These are phyloP conservation scores for Elachura formosa DNA, from an alignment of 2,113 vertebrate species.

Conservation along the genomic window DNA sequence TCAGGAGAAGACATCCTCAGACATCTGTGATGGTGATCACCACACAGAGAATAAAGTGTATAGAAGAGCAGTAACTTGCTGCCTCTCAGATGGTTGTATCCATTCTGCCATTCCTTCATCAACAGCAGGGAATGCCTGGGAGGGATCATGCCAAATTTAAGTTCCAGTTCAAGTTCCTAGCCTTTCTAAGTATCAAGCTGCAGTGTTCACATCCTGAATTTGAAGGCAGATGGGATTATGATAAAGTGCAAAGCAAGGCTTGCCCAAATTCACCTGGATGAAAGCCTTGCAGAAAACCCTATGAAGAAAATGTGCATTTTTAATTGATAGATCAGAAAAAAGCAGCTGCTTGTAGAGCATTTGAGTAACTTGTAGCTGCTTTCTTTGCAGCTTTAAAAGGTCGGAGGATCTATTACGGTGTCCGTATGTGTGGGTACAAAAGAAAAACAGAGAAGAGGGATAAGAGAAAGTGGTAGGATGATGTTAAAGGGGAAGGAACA, in stretches of 20 bases:
- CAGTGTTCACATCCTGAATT: not conserved
- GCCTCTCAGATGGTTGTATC: not conserved
- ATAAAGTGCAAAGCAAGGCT: not conserved
- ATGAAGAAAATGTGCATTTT: not conserved
- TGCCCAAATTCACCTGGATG: not conserved
- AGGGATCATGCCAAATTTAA: not conserved
- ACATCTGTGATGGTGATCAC: not conserved
- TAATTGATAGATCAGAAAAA: not conserved
- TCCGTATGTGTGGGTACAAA: not conserved
- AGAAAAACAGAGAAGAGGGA: not conserved
- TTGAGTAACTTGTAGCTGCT: not conserved
- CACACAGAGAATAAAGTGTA: rapidly evolving
- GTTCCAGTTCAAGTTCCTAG: not conserved
- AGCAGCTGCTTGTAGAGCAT: not conserved
- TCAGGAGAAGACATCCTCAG: not conserved
- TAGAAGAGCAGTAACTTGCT: not conserved
- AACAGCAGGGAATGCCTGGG: not conserved
- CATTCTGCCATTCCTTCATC: not conserved
- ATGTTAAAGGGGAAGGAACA: not conserved
- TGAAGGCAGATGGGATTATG: not conserved
- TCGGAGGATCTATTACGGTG: not conserved
- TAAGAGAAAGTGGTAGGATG: not conserved
- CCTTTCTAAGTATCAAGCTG: not conserved
- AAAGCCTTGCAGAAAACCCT: not conserved
- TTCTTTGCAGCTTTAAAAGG: not conserved